phyloP scores from a whole-genome alignment of 2,888 invertebrate species.

The Biston stratarius region DNA sequence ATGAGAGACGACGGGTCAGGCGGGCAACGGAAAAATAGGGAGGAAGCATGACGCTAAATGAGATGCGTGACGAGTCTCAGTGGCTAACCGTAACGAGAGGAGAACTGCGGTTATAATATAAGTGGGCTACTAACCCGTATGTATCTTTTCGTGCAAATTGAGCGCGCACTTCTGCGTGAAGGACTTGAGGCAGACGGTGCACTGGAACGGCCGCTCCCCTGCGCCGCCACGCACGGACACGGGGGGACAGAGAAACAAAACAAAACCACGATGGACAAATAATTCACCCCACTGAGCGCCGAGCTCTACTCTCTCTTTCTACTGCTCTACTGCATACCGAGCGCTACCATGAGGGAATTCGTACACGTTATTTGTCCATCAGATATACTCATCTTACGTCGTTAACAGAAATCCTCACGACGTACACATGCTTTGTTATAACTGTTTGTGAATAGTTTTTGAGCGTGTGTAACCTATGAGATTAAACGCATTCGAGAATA shows the following conservation, averaged over 20 bases:
- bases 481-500: slow-evolving; percentile 11
- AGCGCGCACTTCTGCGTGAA: slow-evolving; percentile 88
- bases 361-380: slow-evolving; percentile 82
- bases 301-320: slow-evolving; percentile 31
- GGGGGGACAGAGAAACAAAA: slow-evolving; percentile 86
- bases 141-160: slow-evolving; percentile 88
- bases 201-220: slow-evolving; percentile 88
- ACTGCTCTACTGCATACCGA: slow-evolving; percentile 29
- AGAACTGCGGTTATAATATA: slow-evolving; percentile 72
- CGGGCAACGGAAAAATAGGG: slow-evolving; percentile 82
- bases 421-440: slow-evolving; percentile 83
- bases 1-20: slow-evolving; percentile 79
- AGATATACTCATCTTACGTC: slow-evolving; percentile 75
- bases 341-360: slow-evolving; percentile 81
- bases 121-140: slow-evolving; percentile 88
- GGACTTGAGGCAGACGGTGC: slow-evolving; percentile 88
- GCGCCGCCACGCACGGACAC: slow-evolving; percentile 76
- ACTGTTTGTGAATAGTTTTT: slow-evolving; percentile 87
- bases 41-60: slow-evolving; percentile 83
- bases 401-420: slow-evolving; percentile 78
- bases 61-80: slow-evolving; percentile 69
- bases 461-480: slow-evolving; percentile 78
- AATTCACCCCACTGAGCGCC: slow-evolving; percentile 49
- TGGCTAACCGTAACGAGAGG: slow-evolving; percentile 74
- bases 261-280: slow-evolving; percentile 87